These are phyloP conservation scores for Thaumatotibia leucotreta DNA, from an alignment of 1,140 invertebrate species.

Conservation along the genomic window DNA sequence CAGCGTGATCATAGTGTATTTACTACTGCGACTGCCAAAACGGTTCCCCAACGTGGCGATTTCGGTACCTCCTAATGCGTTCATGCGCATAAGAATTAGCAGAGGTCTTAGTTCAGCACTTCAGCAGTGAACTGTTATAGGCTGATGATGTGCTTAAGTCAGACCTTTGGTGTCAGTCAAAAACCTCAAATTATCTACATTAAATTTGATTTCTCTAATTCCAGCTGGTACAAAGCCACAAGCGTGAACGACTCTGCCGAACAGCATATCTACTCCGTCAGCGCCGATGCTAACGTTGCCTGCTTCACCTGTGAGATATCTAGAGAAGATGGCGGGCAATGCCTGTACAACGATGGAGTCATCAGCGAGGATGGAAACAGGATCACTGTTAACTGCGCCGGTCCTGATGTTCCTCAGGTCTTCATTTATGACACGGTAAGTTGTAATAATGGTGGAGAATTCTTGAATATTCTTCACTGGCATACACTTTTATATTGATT, in stretches of 20 bases:
- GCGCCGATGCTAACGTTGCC: slow-evolving; percentile 43
- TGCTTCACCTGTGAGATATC: slow-evolving; percentile 80
- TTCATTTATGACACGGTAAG: slow-evolving; percentile 59
- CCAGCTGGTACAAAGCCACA: slow-evolving; percentile 83
- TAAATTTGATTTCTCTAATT: slow-evolving; percentile 32
- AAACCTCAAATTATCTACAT: slow-evolving; percentile 19
- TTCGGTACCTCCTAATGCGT: too few relatives aligned
- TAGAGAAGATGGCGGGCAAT: slow-evolving; percentile 73
- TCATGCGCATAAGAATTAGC: too few relatives aligned
- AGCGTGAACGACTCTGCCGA: slow-evolving; percentile 78
- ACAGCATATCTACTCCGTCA: slow-evolving; percentile 80
- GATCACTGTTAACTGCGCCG: slow-evolving; percentile 85
- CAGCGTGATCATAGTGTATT: too few relatives aligned
- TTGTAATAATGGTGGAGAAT: too few relatives aligned
- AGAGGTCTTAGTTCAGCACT: too few relatives aligned
- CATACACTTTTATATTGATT: too few relatives aligned
- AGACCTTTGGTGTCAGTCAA: too few relatives aligned
- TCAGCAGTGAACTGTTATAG: too few relatives aligned
- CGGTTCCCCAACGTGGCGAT: too few relatives aligned
- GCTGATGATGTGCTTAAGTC: too few relatives aligned
- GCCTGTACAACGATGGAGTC: slow-evolving; percentile 82
- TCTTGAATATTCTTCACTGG: too few relatives aligned
- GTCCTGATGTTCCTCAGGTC: slow-evolving; percentile 72
- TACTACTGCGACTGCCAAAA: too few relatives aligned
- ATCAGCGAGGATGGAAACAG: slow-evolving; percentile 83